These are phyloP conservation scores for Metaphire vulgaris DNA, from an alignment of 1,140 invertebrate genomes.

Conservation along the genomic window DNA sequence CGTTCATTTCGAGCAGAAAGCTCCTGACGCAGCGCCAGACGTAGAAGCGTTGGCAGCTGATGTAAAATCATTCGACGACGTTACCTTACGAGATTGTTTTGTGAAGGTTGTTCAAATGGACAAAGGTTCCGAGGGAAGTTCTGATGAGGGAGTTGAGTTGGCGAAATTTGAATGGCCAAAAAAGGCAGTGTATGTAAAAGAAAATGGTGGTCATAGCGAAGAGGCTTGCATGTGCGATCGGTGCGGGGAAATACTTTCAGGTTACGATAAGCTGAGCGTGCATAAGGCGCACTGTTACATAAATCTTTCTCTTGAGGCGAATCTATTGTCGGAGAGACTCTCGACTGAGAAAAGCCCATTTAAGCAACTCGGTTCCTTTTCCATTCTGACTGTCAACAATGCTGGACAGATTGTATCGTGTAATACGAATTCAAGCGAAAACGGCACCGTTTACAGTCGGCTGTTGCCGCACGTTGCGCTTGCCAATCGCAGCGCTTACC, in stretches of 20 bases:
- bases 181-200: neutral
- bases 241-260: slow-evolving; percentile 9
- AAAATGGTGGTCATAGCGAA: neutral
- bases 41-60: neutral
- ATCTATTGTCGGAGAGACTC: too few species aligned
- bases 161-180: neutral
- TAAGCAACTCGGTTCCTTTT: neutral
- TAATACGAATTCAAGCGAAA: neutral
- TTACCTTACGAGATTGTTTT: slow-evolving; percentile 9
- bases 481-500: neutral
- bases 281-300: neutral
- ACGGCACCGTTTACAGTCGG: neutral
- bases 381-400: neutral
- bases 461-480: neutral
- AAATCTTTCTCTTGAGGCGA: too few species aligned
- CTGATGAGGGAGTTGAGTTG: neutral
- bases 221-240: slow-evolving; percentile 1
- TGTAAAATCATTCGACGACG: neutral
- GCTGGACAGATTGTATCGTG: neutral
- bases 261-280: neutral
- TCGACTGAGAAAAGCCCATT: neutral
- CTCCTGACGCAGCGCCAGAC: neutral
- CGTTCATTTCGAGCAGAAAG: neutral
- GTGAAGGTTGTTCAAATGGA: slow-evolving; percentile 11
- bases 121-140: neutral